phyloP scores from a whole-genome alignment of 2,888 invertebrate genomes.

The Herminia tarsipennalis region DNA sequence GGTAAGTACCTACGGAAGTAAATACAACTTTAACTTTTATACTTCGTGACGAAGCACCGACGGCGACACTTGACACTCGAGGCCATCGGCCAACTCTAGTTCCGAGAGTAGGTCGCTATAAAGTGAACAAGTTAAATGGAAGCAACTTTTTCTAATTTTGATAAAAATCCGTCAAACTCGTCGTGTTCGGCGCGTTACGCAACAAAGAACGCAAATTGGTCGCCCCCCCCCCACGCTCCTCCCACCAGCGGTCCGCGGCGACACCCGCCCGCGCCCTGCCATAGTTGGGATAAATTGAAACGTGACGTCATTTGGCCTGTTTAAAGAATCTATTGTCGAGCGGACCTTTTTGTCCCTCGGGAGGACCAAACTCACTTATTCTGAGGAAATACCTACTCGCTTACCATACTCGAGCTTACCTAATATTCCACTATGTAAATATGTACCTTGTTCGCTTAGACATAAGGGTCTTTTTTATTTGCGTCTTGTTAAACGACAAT shows the following conservation, averaged over 20 bases:
- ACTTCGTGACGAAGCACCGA: no score
- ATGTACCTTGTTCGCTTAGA: background rate
- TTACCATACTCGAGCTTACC: slow-evolving; percentile 24
- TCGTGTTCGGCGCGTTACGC: background rate
- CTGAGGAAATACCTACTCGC: slow-evolving; percentile 41
- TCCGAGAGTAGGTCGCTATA: background rate
- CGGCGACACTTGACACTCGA: background rate
- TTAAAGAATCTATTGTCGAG: slow-evolving; percentile 50
- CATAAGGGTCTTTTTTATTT: slow-evolving; percentile 12
- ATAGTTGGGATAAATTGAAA: slow-evolving; percentile 42
- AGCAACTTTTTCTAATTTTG: background rate
- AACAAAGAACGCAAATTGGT: slow-evolving; percentile 19
- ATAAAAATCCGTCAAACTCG: background rate
- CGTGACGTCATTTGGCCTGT: slow-evolving; percentile 52
- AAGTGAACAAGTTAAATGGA: background rate
- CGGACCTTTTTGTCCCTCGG: slow-evolving; percentile 41
- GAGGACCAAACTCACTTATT: slow-evolving; percentile 43
- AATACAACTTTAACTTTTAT: no score
- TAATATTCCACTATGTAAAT: background rate
- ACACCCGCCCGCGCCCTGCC: background rate
- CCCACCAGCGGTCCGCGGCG: no score
- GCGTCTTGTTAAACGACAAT: slow-evolving; percentile 7
- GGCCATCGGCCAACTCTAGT: background rate
- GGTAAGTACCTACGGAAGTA: no score
- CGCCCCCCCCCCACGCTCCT: background rate